phyloP scores from a whole-genome alignment of 2,888 invertebrate species.

The Eremobia ochroleuca region DNA sequence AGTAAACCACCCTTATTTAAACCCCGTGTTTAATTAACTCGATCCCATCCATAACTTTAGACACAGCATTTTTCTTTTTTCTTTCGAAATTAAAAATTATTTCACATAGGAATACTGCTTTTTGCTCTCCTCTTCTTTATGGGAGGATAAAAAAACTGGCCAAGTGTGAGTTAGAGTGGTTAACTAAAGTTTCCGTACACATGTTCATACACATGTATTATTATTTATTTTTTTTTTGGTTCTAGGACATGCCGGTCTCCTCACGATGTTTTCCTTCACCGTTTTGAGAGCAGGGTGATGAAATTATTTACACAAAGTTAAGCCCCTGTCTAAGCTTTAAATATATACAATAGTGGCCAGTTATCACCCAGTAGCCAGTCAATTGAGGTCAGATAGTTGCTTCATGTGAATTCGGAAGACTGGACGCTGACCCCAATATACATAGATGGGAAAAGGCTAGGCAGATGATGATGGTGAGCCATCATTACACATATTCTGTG shows the following conservation, averaged over 20 bases:
- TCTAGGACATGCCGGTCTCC: background rate
- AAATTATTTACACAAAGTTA: too few relatives aligned
- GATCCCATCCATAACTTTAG: constrained; percentile 11
- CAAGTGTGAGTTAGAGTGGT: background rate
- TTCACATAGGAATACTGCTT: constrained; percentile 36
- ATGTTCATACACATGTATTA: too few relatives aligned
- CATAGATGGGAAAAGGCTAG: background rate
- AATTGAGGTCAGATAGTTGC: too few relatives aligned
- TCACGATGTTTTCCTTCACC: background rate
- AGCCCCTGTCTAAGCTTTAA: background rate
- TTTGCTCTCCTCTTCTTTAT: constrained; percentile 16
- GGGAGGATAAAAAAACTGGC: constrained; percentile 3
- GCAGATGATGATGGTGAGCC: too few relatives aligned
- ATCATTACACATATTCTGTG: too few relatives aligned
- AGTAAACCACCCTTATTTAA: constrained; percentile 13
- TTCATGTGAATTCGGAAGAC: background rate
- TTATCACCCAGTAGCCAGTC: too few relatives aligned
- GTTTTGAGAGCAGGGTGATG: background rate
- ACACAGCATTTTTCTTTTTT: constrained; percentile 21
- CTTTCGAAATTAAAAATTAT: constrained; percentile 47
- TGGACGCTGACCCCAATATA: background rate
- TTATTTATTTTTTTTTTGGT: too few relatives aligned
- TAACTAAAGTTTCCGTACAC: background rate
- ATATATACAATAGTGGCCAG: background rate
- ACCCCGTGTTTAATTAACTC: constrained; percentile 45